Base-by-base conservation (phyloP, 2,888 invertebrate species). In the Sphaerophoria taeniata region DNA sequence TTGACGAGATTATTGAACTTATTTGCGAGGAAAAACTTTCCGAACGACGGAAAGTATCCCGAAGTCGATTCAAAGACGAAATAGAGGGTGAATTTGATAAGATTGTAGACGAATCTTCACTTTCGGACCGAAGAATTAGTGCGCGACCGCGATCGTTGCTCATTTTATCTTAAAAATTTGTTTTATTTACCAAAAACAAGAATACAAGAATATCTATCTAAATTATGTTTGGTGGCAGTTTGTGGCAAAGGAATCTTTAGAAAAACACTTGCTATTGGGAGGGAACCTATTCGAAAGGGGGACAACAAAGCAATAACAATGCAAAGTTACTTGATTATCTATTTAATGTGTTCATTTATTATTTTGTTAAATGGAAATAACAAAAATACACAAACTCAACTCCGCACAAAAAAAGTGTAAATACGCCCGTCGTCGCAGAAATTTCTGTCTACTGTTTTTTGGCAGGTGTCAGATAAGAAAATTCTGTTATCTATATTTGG, bases 51-150 rank as follows among this genome's bases (percentile, higher is more conserved):
- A 92, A 91, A 24, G 91, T 91, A 82, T 92, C 90, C 24, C 92
- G 91, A 56, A 92, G 87, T 70, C 90, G 90, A 87, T 90, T 90
- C 31, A 92, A 80, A 6, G 92, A 91, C n/a, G 94, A 94, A 77
- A 93, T 90, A 49, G 94, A 94, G 9, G 94, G 93, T 34, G 94
- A 94, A 89, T 93, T 92, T 3, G 89, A 88, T 51, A 88, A 43
- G 53, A 87, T 81, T 83, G 71, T 81, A 72, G 87, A 53, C 69
- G 90, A 89, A 73, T 91, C 91, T 82, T 91, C 91, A 87, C 90
- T 90, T 87, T 89, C 89, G 16, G 90, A 89, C 34, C 91, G 90
- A 65, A 91, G 89, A 71, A 91, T 87, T 65, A 92, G 88, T 87
- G 89, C 90, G 45, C 89, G 90, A 84, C 87, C 87, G 49, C 84